Evolutionary conservation across 2,113 vertebrate genomes (phyloP), one percentile per base, ranked within the genome.

Genomic region (Panurus biarmicus): DNA sequence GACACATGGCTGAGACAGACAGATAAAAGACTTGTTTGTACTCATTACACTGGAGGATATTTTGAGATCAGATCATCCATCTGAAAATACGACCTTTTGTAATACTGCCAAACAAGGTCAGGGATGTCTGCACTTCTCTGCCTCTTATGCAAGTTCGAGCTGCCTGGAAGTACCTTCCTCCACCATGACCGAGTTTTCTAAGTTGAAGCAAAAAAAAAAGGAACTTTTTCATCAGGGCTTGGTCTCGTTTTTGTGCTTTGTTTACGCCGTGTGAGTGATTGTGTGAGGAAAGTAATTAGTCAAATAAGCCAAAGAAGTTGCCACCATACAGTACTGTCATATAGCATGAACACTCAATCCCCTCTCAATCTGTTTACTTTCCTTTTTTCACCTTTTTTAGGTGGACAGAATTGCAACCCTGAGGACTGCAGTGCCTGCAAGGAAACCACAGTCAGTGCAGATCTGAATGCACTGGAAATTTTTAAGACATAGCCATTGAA

Each of bases 311-410:
- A 3, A 38, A 58, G 25, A 48, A 47, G 31, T 67, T 74, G 24
- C 38, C 16, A 11, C 28, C 0, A 1, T 45, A 23, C 29, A 29
- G 26, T 54, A 23, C 42, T 88, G 82, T 47, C 28, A 6, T 36
- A 13, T 35, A 70, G 54, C 8, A 16, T 20, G 11, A 40, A 60
- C 29, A 29, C 9, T 11, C 8, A 36, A 4, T 70, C 19, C 62
- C 15, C 36, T 85, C 29, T 36, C 64, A n/a, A n/a, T 61, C 42
- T 70, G 12, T 42, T 92, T 71, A 7, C 26, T 83, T 82, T 35
- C 38, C 13, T 61, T 25, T 62, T 89, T 90, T 31, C 75, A 69
- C 72, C 93, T 95, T 96, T 86, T 96, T 96, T 85, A 94, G 53
- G 36, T 35, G 48, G 51, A 16, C 29, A 79, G 78, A 85, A 36